phyloP scores from a whole-genome alignment of 2,113 vertebrate genomes.

The Nerophis ophidion region DNA sequence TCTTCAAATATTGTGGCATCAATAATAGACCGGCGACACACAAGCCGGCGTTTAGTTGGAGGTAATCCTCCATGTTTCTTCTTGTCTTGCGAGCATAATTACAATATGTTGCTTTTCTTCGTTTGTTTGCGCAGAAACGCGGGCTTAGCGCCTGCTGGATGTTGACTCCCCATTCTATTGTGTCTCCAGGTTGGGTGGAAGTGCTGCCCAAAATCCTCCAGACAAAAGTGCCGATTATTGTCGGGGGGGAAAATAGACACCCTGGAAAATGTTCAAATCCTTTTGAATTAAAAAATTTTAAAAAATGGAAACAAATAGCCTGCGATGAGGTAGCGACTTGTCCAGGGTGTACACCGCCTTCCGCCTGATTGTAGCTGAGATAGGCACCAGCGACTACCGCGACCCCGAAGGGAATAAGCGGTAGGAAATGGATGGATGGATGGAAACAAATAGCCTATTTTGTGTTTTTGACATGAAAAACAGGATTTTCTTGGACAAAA shows the following conservation, averaged over 20 bases:
- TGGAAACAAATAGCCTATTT: too few species aligned
- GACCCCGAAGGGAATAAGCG: too few species aligned
- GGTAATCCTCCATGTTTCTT: slow-evolving; percentile 67
- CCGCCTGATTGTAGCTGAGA: too few species aligned
- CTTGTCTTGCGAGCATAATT: slow-evolving; percentile 66
- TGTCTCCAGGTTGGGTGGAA: slow-evolving; percentile 58
- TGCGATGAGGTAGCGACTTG: too few species aligned
- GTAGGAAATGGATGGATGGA: too few species aligned
- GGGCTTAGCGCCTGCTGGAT: slow-evolving; percentile 59
- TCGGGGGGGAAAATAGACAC: slow-evolving; percentile 24
- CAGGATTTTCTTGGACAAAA: too few species aligned
- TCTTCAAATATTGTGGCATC: slow-evolving; percentile 64
- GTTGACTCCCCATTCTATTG: slow-evolving; percentile 57
- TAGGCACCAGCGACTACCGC: too few species aligned
- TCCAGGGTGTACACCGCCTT: too few species aligned
- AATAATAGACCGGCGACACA: slow-evolving; percentile 59
- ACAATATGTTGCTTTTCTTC: slow-evolving; percentile 50
- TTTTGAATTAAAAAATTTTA: not conserved
- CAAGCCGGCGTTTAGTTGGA: slow-evolving; percentile 51
- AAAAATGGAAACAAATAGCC: too few species aligned
- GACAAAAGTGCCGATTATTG: slow-evolving; percentile 58
- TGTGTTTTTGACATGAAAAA: too few species aligned
- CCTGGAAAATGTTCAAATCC: slow-evolving; percentile 42
- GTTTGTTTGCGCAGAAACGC: slow-evolving; percentile 62
- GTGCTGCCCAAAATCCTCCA: slow-evolving; percentile 60